Evolutionary conservation across 2,113 vertebrate genomes (phyloP).

Genomic region (Bufo gargarizans): DNA sequence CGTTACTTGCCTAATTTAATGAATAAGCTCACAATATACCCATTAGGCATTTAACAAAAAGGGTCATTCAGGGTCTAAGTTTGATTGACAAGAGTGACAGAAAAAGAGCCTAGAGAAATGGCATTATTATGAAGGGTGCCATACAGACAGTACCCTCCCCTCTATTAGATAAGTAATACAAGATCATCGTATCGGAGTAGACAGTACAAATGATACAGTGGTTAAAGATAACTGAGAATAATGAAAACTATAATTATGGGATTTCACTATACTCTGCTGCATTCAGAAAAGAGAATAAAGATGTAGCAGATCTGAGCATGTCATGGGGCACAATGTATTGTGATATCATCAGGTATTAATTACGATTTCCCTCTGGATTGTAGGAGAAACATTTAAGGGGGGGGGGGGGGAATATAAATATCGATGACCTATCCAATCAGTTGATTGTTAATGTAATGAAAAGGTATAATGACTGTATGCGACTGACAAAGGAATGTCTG

Average conservation of each 20-base stretch:
- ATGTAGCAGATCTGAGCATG: neutral
- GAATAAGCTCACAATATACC: neutral
- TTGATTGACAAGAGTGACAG: neutral
- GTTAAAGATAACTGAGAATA: neutral
- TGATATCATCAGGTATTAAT: neutral
- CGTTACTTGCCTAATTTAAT: too few relatives aligned
- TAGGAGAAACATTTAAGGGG: too few relatives aligned
- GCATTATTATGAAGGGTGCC: neutral
- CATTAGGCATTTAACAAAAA: neutral
- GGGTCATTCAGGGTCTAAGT: neutral
- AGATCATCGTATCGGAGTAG: neutral
- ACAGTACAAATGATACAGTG: neutral
- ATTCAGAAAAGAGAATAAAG: neutral
- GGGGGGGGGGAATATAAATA: too few relatives aligned
- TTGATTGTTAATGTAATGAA: too few relatives aligned
- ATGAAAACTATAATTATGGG: neutral
- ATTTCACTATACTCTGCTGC: neutral
- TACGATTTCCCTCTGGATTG: too few relatives aligned
- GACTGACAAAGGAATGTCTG: too few relatives aligned
- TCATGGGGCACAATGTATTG: neutral
- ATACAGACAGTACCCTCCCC: neutral
- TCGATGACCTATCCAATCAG: too few relatives aligned
- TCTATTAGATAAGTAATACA: neutral
- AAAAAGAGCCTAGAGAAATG: neutral
- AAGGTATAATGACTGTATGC: too few relatives aligned